phyloP scores from a whole-genome alignment of 1,140 invertebrate species.

The Trichonephila inaurata region DNA sequence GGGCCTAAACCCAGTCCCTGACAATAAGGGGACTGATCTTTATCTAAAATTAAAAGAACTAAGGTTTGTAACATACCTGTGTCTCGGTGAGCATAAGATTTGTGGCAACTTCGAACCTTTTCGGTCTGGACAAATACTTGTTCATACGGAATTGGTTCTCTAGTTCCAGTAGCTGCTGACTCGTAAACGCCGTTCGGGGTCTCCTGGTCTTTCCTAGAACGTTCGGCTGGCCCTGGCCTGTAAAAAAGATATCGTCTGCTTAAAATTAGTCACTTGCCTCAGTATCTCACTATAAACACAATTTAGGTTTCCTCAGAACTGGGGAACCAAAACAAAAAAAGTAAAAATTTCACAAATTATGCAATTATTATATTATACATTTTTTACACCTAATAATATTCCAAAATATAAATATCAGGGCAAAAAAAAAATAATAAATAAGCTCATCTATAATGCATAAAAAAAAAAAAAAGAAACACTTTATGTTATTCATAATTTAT shows the following conservation, averaged over 20 bases:
- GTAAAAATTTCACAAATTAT: not conserved
- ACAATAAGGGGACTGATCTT: no score
- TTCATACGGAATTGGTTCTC: conserved; percentile 99
- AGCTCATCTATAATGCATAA: no score
- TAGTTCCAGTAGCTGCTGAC: conserved; percentile 97
- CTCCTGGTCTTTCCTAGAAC: conserved; percentile 96
- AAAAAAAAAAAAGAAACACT: no score
- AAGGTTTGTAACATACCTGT: conserved; percentile 86
- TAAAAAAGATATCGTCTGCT: conserved; percentile 78
- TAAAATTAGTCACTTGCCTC: not conserved
- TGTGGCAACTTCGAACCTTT: conserved; percentile 98
- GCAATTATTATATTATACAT: no score
- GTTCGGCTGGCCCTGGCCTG: conserved; percentile 86
- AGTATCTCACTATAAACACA: not conserved
- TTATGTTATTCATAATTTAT: no score
- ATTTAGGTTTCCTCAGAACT: not conserved
- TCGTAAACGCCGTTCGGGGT: conserved; percentile 98
- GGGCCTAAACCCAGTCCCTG: no score
- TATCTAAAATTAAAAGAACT: no score
- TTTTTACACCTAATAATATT: no score
- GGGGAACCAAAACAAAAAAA: not conserved
- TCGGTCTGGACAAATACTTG: conserved; percentile 98
- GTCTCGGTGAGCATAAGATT: conserved; percentile 98
- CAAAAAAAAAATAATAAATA: no score
- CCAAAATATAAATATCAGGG: no score